Evolutionary conservation across 2,797 vertebrate genomes (phyloP).

Genomic region (Protonibea diacanthus): DNA sequence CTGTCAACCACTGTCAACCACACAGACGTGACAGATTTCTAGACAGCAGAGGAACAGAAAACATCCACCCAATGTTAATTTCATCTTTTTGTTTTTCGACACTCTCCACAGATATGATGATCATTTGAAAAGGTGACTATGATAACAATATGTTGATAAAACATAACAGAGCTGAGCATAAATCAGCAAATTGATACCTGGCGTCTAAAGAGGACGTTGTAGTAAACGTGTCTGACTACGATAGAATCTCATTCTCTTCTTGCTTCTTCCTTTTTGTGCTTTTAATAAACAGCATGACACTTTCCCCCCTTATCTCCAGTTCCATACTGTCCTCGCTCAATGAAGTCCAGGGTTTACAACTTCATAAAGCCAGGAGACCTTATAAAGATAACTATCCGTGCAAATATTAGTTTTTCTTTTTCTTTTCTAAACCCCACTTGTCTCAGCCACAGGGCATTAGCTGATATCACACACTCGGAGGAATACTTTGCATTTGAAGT

Average conservation of each 20-base stretch:
- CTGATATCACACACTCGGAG: slow-evolving; percentile 45
- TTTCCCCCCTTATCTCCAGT: slow-evolving; percentile 67
- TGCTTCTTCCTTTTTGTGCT: slow-evolving; percentile 39
- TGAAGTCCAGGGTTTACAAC: slow-evolving; percentile 70
- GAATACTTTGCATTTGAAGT: slow-evolving; percentile 36
- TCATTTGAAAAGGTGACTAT: not conserved
- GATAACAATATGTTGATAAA: not conserved
- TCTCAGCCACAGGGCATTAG: slow-evolving; percentile 39
- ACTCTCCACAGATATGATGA: not conserved
- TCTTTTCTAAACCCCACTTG: slow-evolving; percentile 26
- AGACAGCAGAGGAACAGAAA: not conserved
- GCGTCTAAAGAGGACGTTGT: not conserved
- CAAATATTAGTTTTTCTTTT: slow-evolving; percentile 55
- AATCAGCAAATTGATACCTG: not conserved
- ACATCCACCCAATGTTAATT: not conserved
- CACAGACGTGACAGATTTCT: slow-evolving; percentile 11
- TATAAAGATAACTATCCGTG: slow-evolving; percentile 73
- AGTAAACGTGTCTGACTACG: not conserved
- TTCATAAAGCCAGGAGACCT: slow-evolving; percentile 67
- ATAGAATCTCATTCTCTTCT: slow-evolving; percentile 21
- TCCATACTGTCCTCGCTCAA: slow-evolving; percentile 64
- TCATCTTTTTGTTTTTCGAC: not conserved
- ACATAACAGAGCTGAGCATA: not conserved
- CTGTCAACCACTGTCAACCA: not conserved
- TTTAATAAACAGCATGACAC: slow-evolving; percentile 60